Conservation (phyloP, 2,888 invertebrate genomes). For the Congeria kusceri region DNA sequence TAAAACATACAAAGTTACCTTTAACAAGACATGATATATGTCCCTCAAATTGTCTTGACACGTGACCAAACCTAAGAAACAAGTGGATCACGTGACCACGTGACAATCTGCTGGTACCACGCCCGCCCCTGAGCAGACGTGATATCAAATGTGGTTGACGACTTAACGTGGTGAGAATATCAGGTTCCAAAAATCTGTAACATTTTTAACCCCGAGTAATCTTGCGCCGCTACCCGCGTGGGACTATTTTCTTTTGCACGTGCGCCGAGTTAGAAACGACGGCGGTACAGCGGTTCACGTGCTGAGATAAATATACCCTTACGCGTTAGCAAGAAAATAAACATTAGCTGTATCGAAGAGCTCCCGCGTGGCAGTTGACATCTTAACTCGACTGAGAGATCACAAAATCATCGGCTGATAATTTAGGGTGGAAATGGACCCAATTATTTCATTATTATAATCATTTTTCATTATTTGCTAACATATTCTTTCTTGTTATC, state of each 20-base stretch:
- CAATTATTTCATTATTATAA: slow-evolving; percentile 57
- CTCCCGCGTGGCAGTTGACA: slow-evolving; percentile 42
- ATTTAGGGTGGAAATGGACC: slow-evolving; percentile 52
- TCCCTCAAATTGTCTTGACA: too few species aligned
- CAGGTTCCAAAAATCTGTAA: slow-evolving; percentile 1
- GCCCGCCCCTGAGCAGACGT: neutral
- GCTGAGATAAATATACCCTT: slow-evolving; percentile 58
- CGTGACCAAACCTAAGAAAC: too few species aligned
- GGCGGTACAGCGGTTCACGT: slow-evolving; percentile 42
- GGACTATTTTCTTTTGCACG: slow-evolving; percentile 54
- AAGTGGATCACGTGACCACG: neutral
- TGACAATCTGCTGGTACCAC: slow-evolving; percentile 1
- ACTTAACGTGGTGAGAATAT: too few species aligned
- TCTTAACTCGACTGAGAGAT: slow-evolving; percentile 18
- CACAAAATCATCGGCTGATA: slow-evolving; percentile 40
- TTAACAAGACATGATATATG: too few species aligned
- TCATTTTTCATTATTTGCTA: slow-evolving; percentile 47
- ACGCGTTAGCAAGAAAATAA: slow-evolving; percentile 45
- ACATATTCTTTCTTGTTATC: slow-evolving; percentile 57
- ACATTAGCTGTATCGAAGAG: slow-evolving; percentile 25
- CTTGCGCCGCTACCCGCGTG: neutral
- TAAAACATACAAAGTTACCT: too few species aligned
- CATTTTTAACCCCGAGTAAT: neutral
- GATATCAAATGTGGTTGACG: neutral
- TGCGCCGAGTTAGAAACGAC: slow-evolving; percentile 42